Evolutionary conservation across 2,888 invertebrate genomes (phyloP), one percentile per base, ranked within the genome.

Genomic region (Caenorhabditis sp.): DNA sequence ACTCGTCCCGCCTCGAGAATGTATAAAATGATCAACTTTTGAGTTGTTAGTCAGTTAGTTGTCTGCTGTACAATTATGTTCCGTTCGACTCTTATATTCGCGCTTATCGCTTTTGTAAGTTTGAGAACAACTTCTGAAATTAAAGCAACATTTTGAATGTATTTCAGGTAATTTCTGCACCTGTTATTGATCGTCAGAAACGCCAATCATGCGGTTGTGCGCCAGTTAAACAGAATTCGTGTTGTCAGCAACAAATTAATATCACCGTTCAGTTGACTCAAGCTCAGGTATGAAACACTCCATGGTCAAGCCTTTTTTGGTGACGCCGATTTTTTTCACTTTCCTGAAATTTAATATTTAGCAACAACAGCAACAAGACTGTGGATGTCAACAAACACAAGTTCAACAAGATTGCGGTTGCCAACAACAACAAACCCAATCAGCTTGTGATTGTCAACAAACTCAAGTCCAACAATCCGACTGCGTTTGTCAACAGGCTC

Each of bases 91-190:
- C 59, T 74, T 66, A 51, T 74, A 36, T n/a, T 75, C 36, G 61
- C 62, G 54, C 58, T 75, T 62, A 59, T 69, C 49, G 69, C 69
- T 26, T 59, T 75, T 55, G 75, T 75, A 50, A 60, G 60, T 24
- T 58, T 55, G 2, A 21, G 23, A 6, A 21, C 4, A 23, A 23
- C n/a, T n/a, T n/a, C n/a, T n/a, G n/a, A n/a, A n/a, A n/a, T n/a
- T n/a, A n/a, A n/a, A n/a, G n/a, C n/a, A n/a, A n/a, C n/a, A n/a
- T n/a, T n/a, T n/a, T n/a, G n/a, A n/a, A n/a, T n/a, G n/a, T n/a
- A n/a, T 60, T 69, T 14, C 36, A 81, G 81, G 76, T 70, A n/a
- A 50, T 79, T 50, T 60, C 75, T 24, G 75, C 77, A 24, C 81
- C 81, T 43, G 62, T 74, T 6, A 54, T 73, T 14, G 57, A 65